phyloP scores from a whole-genome alignment of 2,888 invertebrate species.

The Acheta domesticus region DNA sequence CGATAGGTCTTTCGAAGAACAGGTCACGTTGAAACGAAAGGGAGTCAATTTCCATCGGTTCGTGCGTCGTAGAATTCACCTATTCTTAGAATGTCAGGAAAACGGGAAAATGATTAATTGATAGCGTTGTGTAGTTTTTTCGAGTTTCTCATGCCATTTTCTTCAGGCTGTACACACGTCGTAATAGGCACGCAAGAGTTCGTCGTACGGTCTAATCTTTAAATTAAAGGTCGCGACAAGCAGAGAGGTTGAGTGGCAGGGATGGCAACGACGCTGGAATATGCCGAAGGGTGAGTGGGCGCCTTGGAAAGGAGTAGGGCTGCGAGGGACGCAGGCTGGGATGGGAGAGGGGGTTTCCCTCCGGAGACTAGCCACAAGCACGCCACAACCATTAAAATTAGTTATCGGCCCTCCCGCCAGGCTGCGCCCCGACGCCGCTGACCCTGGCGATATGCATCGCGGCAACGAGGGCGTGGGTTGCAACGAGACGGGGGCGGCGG shows the following conservation, averaged over 20 bases:
- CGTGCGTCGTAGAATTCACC: no score
- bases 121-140: no score
- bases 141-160: neutral
- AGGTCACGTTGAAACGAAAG: no score
- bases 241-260: neutral
- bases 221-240: neutral
- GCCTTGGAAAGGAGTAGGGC: neutral
- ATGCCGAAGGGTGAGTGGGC: neutral
- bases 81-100: no score
- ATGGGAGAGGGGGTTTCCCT: neutral
- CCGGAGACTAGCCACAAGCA: neutral
- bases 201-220: neutral
- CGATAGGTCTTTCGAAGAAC: no score
- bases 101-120: no score
- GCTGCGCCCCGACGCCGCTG: neutral
- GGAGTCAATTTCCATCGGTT: no score
- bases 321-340: neutral
- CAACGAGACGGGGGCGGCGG: neutral
- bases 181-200: neutral
- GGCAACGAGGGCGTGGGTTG: neutral
- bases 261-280: no score
- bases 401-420: slow-evolving; percentile 18
- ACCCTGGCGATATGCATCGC: slow-evolving; percentile 6
- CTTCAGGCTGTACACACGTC: neutral
- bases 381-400: slow-evolving; percentile 18